These are phyloP conservation scores for Polia nebulosa DNA, from an alignment of 2,888 invertebrate species.

Conservation along the genomic window DNA sequence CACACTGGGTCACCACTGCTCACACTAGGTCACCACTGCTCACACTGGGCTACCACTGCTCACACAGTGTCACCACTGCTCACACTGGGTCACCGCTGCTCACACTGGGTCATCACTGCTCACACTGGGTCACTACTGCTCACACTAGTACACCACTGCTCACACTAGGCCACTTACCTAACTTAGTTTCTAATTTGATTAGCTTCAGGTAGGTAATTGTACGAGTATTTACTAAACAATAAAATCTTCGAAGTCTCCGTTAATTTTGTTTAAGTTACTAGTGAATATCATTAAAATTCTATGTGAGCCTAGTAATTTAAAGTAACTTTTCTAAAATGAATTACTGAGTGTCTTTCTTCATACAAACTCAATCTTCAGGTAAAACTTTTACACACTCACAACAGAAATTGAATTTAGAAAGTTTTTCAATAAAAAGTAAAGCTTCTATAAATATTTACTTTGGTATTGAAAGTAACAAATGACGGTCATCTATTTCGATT, in stretches of 20 bases:
- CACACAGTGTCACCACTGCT: too few relatives aligned
- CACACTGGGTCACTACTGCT: too few relatives aligned
- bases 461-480: constrained; percentile 29
- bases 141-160: too few relatives aligned
- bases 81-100: too few relatives aligned
- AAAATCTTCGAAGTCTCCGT: constrained; percentile 9
- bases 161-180: too few relatives aligned
- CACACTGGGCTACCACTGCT: too few relatives aligned
- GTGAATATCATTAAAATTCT: constrained; percentile 14
- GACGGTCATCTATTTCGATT: constrained; percentile 22
- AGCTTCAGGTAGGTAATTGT: too few relatives aligned
- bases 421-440: constrained; percentile 4
- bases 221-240: constrained; percentile 14
- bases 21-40: too few relatives aligned
- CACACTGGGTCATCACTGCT: too few relatives aligned
- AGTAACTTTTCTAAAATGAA: constrained; percentile 9
- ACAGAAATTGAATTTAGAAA: constrained; percentile 16
- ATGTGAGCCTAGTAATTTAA: neutral
- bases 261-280: constrained; percentile 9
- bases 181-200: too few relatives aligned
- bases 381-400: neutral
- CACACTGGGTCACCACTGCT: too few relatives aligned
- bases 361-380: constrained; percentile 12
- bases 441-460: constrained; percentile 16
- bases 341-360: neutral